Conservation (phyloP, 1,140 invertebrate genomes). For the Coenobita brevimanus region DNA sequence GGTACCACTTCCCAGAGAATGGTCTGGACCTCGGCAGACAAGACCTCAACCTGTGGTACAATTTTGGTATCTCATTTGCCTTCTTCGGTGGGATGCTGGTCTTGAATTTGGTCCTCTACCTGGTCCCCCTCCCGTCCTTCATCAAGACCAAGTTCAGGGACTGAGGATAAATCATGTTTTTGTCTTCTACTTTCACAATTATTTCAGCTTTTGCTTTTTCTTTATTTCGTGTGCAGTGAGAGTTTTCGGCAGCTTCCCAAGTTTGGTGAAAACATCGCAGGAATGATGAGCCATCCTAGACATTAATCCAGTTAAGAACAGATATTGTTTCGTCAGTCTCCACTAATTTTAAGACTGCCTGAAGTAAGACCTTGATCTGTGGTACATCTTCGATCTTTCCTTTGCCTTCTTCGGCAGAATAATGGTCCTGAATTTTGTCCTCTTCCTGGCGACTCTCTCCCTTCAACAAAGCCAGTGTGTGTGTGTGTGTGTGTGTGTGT, state of each 20-base stretch:
- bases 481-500: conserved; percentile 37
- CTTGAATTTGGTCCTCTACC: conserved; percentile 88
- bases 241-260: no score
- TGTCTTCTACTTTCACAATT: no score
- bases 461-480: conserved; percentile 82
- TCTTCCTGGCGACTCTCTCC: conserved; percentile 90
- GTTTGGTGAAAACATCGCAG: neutral
- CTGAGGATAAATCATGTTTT: conserved; percentile 73
- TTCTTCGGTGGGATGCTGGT: conserved; percentile 87
- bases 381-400: conserved; percentile 86
- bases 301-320: conserved; percentile 73
- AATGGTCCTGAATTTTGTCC: conserved; percentile 86
- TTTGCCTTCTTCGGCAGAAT: conserved; percentile 87
- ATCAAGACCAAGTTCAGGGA: conserved; percentile 92
- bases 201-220: no score
- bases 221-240: no score
- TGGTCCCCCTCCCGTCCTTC: conserved; percentile 88
- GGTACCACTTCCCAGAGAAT: conserved; percentile 77
- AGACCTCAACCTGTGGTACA: conserved; percentile 81
- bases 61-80: conserved; percentile 87
- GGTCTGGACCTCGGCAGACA: conserved; percentile 69
- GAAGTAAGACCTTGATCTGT: conserved; percentile 77
- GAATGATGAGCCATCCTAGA: conserved; percentile 37
- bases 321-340: conserved; percentile 82
- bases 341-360: conserved; percentile 81